These are phyloP conservation scores for Momotus momota DNA, from an alignment of 2,797 vertebrate species.

Conservation along the genomic window DNA sequence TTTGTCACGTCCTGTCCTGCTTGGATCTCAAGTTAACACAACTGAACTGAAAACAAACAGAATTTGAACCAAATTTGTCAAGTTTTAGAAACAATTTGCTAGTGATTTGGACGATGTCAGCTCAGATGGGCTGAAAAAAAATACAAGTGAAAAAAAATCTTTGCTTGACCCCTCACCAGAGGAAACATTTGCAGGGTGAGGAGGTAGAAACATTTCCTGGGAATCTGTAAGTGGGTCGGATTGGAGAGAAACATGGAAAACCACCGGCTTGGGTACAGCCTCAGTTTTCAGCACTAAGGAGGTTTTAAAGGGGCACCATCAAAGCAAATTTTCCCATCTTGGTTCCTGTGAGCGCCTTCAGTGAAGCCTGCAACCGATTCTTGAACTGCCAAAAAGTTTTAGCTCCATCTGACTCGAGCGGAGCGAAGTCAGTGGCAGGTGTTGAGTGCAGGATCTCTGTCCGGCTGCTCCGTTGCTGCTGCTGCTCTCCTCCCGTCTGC, in stretches of 20 bases:
- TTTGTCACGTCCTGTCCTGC: conserved; percentile 63
- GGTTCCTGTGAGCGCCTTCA: not conserved
- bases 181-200: not conserved
- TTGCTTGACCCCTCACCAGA: fast-evolving
- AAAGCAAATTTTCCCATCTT: not conserved
- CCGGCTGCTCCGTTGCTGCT: not conserved
- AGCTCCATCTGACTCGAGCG: not conserved
- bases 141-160: not conserved
- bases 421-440: not conserved
- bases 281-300: not conserved
- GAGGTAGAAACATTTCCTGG: not conserved
- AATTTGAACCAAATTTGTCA: not conserved
- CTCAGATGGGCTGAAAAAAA: not conserved
- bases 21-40: not conserved
- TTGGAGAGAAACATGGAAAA: not conserved
- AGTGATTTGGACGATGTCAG: not conserved
- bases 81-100: not conserved
- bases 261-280: not conserved
- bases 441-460: not conserved
- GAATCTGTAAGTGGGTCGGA: not conserved
- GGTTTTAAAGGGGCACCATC: not conserved
- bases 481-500: not conserved
- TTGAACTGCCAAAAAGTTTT: not conserved
- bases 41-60: not conserved
- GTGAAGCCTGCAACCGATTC: not conserved